Percentiles rank a stretch among this genome's conserved stretches.
phyloP scores from a whole-genome alignment of 2,888 invertebrate species.

The Thereva nobilitata region DNA sequence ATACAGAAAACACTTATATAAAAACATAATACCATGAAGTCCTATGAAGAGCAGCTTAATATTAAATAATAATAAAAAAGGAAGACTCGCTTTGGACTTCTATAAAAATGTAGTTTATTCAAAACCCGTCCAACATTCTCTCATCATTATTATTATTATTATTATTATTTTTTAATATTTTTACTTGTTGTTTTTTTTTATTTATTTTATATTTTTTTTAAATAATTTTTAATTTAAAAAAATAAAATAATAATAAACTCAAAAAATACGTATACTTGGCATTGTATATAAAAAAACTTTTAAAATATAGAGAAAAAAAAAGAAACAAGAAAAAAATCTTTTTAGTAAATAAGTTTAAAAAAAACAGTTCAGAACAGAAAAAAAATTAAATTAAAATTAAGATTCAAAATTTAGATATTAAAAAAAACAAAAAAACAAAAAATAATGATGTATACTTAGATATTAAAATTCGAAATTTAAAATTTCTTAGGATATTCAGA shows the following conservation, averaged over 20 bases:
- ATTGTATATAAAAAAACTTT: constrained; percentile 33
- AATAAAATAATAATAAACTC: constrained; percentile 11
- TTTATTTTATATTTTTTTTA: constrained; percentile 9
- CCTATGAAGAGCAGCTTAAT: no score
- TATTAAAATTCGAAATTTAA: constrained; percentile 17
- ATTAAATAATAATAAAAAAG: no score
- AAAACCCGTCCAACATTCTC: constrained; percentile 27
- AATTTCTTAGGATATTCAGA: neutral
- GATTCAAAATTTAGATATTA: constrained; percentile 35
- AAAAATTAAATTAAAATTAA: constrained; percentile 29
- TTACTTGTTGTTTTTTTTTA: neutral
- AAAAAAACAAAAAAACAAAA: neutral
- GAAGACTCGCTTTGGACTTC: no score
- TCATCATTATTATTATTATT: constrained; percentile 17
- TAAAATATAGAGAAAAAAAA: constrained; percentile 29
- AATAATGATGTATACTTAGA: constrained; percentile 35
- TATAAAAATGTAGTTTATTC: constrained; percentile 1
- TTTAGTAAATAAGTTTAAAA: constrained; percentile 18
- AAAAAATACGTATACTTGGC: constrained; percentile 39
- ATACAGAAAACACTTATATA: no score
- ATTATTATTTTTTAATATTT: constrained; percentile 4
- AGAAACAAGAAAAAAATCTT: constrained; percentile 26
- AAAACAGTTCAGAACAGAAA: constrained; percentile 37
- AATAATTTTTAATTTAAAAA: neutral
- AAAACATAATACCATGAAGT: no score